Base-by-base conservation (phyloP, 2,888 invertebrate species). In the Lasioglossum figueresi region DNA sequence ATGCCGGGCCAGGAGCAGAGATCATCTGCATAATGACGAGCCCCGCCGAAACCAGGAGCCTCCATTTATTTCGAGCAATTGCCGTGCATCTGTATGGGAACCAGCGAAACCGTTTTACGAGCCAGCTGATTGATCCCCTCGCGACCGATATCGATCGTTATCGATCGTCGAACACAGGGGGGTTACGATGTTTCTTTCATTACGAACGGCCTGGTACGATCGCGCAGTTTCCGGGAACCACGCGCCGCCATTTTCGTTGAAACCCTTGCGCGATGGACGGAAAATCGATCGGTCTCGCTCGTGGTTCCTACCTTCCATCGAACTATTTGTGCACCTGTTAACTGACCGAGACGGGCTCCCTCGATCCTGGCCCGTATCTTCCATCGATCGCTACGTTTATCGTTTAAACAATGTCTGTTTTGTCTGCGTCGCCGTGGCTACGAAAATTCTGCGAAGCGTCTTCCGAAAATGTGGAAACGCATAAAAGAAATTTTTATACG, bases 11-110 rank as follows among this genome's bases (percentile, higher is more conserved):
- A n/a, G 43, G 37, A 71, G 45, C 71, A 82, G 52, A 71, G 83
- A 83, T 83, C 73, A 83, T 85, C 83, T 83, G 83, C 84, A 83
- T 85, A 85, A 85, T 79, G 68, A 85, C 73, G 76, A 79, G 75
- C 37, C 52, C 71, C 48, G 31, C n/a, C 68, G 34, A 71, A 75
- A 79, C 52, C 34, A 43, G 16, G 27, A 43, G 56, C 79, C 83
- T 59, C 77, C 19, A 45, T 85, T 83, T 77, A 80, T 80, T 83
- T 83, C 77, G 14, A 76, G 74, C 83, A 70, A 85, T 85, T 76
- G 83, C 74, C 59, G 40, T 85, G 77, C 85, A 71, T 75, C 79
- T 83, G 79, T 43, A 74, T 37, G 74, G n/a, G 63, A 80, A 77
- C 75, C 45, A n/a, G 37, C 56, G 16, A 82, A 71, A 63, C 40